These are phyloP conservation scores for Oligia latruncula DNA, from an alignment of 2,888 invertebrate genomes.

Conservation along the genomic window DNA sequence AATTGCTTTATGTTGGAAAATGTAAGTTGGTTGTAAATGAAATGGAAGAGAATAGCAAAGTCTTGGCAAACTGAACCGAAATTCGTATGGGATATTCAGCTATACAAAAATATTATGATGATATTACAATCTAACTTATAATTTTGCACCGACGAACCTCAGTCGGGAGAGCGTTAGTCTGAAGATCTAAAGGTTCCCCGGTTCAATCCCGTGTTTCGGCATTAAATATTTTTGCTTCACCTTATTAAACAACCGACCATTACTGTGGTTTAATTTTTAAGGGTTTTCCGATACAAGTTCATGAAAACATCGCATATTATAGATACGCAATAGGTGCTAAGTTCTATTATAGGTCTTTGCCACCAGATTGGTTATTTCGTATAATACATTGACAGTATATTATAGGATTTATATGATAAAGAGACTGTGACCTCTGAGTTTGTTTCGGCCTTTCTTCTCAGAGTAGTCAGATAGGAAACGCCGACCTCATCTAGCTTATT, in stretches of 20 bases:
- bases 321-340: no score
- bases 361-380: background rate
- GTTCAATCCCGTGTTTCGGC: conserved; percentile 84
- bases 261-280: background rate
- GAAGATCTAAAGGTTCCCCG: conserved; percentile 35
- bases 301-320: no score
- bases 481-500: no score
- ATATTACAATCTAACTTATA: background rate
- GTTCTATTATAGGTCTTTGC: background rate
- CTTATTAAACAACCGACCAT: background rate
- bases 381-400: background rate
- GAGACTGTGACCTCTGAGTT: no score
- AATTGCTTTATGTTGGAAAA: background rate
- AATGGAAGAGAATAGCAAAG: background rate
- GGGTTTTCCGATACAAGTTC: no score
- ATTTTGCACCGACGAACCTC: conserved; percentile 52
- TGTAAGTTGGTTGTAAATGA: background rate
- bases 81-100: background rate
- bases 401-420: background rate
- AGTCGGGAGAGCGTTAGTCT: conserved; percentile 72
- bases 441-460: no score
- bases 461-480: no score
- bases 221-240: conserved; percentile 40
- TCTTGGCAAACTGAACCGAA: background rate
- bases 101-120: background rate